Percentiles rank a stretch among this genome's conserved stretches.
Conservation (phyloP, 2,797 vertebrate species). For the Podarcis siculus region DNA sequence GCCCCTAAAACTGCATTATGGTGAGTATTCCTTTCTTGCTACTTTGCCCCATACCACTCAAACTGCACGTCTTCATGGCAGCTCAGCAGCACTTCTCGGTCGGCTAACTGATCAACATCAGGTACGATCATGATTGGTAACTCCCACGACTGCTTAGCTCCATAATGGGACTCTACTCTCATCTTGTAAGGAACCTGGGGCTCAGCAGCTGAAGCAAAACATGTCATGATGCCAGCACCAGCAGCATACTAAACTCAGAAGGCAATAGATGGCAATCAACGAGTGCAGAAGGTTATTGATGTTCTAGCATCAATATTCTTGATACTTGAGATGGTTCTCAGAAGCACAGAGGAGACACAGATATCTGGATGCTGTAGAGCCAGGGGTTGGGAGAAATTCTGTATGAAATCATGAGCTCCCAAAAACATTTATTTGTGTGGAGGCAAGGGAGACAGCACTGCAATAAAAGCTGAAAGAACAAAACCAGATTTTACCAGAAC, state of each 20-base stretch:
- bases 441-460: not conserved
- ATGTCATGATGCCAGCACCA: not conserved
- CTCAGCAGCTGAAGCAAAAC: slow-evolving; percentile 7
- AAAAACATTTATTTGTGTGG: not conserved
- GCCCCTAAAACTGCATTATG: not conserved
- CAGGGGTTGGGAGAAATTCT: too few species aligned
- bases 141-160: fast-evolving
- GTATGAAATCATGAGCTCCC: not conserved
- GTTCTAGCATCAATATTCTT: not conserved
- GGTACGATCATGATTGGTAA: not conserved
- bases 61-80: not conserved
- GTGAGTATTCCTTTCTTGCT: not conserved
- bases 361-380: not conserved
- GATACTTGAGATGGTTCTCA: not conserved
- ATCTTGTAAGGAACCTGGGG: not conserved
- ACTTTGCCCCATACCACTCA: fast-evolving
- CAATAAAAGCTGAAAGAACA: not conserved
- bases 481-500: not conserved
- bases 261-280: not conserved
- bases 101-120: not conserved
- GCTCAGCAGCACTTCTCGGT: not conserved
- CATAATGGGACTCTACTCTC: not conserved
- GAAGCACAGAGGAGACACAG: not conserved
- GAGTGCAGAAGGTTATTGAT: slow-evolving; percentile 21
- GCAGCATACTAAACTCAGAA: slow-evolving; percentile 13